phyloP scores from a whole-genome alignment of 2,888 invertebrate species.

The Drosophila fulvimacula region DNA sequence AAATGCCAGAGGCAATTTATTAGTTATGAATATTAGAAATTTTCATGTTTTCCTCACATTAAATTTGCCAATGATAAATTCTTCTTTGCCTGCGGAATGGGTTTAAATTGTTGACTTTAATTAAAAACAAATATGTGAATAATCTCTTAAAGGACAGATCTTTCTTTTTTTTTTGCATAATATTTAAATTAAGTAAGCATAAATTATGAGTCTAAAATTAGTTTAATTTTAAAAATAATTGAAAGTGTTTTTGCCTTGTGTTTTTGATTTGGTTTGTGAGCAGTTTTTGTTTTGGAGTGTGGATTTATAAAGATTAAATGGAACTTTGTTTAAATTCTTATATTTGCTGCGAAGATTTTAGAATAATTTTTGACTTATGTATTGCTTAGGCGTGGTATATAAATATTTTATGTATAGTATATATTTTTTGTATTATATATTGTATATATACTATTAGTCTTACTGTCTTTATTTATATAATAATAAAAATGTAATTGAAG shows the following conservation, averaged over 20 bases:
- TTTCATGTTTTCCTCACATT: conserved; percentile 18
- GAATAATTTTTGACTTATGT: not conserved
- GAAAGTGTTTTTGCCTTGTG: not conserved
- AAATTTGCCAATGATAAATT: conserved; percentile 25
- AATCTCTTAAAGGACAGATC: not conserved
- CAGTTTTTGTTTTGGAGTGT: not conserved
- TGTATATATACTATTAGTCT: no score
- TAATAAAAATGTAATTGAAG: no score
- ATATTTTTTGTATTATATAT: no score
- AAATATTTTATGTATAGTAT: no score
- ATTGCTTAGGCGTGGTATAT: not conserved
- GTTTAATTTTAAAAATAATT: not conserved
- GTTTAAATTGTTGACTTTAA: conserved; percentile 36
- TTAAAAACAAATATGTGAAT: conserved; percentile 59
- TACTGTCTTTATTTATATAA: no score
- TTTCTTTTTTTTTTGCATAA: not conserved
- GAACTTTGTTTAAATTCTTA: no score
- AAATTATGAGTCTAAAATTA: not conserved
- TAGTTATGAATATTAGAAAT: conserved; percentile 34
- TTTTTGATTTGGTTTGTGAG: not conserved
- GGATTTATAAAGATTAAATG: not conserved
- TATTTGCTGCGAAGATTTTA: not conserved
- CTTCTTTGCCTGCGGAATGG: not conserved
- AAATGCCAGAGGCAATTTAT: conserved; percentile 54
- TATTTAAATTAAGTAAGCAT: not conserved